Conservation (phyloP, 2,888 invertebrate genomes). For the Stegana nigrithorax region DNA sequence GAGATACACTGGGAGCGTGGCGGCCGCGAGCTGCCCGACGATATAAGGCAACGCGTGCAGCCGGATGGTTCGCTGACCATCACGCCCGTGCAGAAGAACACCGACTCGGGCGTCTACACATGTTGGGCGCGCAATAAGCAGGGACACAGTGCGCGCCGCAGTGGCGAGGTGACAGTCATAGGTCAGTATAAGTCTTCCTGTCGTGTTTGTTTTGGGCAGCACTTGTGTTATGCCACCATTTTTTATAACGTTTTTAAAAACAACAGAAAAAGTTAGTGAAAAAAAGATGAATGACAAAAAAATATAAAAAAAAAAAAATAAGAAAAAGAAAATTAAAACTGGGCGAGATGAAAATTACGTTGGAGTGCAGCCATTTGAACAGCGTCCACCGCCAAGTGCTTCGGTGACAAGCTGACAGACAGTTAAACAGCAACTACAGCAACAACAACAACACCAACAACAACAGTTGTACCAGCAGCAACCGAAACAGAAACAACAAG, state of each 20-base stretch:
- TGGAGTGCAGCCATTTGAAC: constrained; percentile 39
- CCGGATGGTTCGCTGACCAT: constrained; percentile 81
- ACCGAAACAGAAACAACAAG: too few relatives aligned
- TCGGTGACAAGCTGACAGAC: too few relatives aligned
- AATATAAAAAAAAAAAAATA: constrained; percentile 1
- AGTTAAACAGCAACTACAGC: too few relatives aligned
- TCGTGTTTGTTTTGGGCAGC: constrained; percentile 1
- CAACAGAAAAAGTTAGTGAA: too few relatives aligned
- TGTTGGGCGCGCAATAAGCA: constrained; percentile 84
- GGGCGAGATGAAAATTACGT: constrained; percentile 56
- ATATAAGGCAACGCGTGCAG: constrained; percentile 80
- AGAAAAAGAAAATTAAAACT: constrained; percentile 23
- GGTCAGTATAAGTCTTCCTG: constrained; percentile 72
- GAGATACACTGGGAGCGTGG: constrained; percentile 84
- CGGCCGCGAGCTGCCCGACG: constrained; percentile 80
- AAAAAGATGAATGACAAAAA: neutral
- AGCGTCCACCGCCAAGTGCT: too few relatives aligned
- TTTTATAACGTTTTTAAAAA: too few relatives aligned
- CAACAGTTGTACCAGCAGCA: too few relatives aligned
- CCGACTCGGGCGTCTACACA: constrained; percentile 82
- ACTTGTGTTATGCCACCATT: neutral
- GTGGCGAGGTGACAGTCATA: constrained; percentile 81
- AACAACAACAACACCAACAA: constrained; percentile 28
- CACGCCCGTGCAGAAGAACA: constrained; percentile 79
- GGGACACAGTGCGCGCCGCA: constrained; percentile 79